A percentile compares a stretch with the other conserved stretches of the same genome.
Evolutionary conservation across 2,888 invertebrate genomes (phyloP).

Genomic region (Podabrus alpinus): DNA sequence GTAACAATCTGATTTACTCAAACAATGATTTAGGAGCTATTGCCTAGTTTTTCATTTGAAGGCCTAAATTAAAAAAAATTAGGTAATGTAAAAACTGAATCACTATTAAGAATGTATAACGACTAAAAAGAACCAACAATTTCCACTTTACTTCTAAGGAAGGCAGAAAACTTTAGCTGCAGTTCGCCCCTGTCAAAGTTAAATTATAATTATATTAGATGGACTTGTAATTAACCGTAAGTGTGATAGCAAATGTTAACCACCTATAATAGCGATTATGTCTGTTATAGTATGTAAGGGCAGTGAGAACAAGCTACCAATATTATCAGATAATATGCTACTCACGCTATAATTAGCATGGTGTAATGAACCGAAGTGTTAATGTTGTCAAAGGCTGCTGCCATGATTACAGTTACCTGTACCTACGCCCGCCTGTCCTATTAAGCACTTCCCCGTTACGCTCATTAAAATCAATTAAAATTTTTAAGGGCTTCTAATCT

Average conservation of each 20-base stretch:
- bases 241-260: neutral
- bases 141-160: neutral
- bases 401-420: conserved; percentile 25
- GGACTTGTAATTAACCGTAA: neutral
- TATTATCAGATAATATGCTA: conserved; percentile 23
- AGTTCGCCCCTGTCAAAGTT: neutral
- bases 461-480: neutral
- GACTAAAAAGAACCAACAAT: too few species aligned
- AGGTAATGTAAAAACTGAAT: too few species aligned
- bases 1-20: too few species aligned
- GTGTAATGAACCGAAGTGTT: conserved; percentile 25
- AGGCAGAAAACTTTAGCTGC: neutral
- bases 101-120: too few species aligned
- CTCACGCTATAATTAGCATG: conserved; percentile 25
- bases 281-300: conserved; percentile 4
- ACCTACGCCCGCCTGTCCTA: neutral
- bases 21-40: too few species aligned
- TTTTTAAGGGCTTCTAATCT: neutral
- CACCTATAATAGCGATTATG: neutral
- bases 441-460: conserved; percentile 15
- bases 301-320: conserved; percentile 12
- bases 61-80: too few species aligned
- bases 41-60: too few species aligned
- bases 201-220: neutral
- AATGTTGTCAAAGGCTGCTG: conserved; percentile 25